Percentiles rank a stretch among this genome's conserved stretches.
Conservation (phyloP, 1,140 invertebrate species). For the Lerema accius region DNA sequence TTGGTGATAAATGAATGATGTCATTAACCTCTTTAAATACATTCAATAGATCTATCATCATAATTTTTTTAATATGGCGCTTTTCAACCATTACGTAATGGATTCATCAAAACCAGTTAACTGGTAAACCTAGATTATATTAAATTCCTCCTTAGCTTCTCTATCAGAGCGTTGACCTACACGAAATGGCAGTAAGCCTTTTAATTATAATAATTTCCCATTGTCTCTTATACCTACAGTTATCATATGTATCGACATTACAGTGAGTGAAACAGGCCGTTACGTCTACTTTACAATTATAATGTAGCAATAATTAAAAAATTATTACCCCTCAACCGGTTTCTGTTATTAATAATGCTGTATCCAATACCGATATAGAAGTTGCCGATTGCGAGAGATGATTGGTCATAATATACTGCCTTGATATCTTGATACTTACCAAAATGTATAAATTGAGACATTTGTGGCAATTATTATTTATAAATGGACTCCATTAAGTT, state of each 20-base stretch:
- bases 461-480: slow-evolving; percentile 5
- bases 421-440: slow-evolving; percentile 10
- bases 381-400: slow-evolving; percentile 12
- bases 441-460: slow-evolving; percentile 11
- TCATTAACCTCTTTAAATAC: too few relatives aligned
- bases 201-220: slow-evolving; percentile 25
- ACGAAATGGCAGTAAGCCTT: slow-evolving; percentile 13
- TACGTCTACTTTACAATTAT: slow-evolving; percentile 31
- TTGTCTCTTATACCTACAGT: slow-evolving; percentile 22
- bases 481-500: slow-evolving; percentile 5
- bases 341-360: slow-evolving; percentile 11
- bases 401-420: slow-evolving; percentile 20
- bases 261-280: slow-evolving; percentile 20
- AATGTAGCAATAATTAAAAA: slow-evolving; percentile 28
- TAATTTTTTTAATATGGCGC: too few relatives aligned
- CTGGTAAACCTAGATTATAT: too few relatives aligned
- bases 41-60: too few relatives aligned
- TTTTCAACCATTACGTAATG: too few relatives aligned
- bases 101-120: too few relatives aligned
- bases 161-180: slow-evolving; percentile 10
- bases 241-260: slow-evolving; percentile 21
- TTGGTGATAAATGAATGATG: too few relatives aligned
- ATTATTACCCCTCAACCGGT: slow-evolving; percentile 20
- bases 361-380: slow-evolving; percentile 18
- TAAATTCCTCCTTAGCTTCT: too few relatives aligned